Conservation (phyloP, 2,113 vertebrate genomes). For the Colistium nudipinnis region DNA sequence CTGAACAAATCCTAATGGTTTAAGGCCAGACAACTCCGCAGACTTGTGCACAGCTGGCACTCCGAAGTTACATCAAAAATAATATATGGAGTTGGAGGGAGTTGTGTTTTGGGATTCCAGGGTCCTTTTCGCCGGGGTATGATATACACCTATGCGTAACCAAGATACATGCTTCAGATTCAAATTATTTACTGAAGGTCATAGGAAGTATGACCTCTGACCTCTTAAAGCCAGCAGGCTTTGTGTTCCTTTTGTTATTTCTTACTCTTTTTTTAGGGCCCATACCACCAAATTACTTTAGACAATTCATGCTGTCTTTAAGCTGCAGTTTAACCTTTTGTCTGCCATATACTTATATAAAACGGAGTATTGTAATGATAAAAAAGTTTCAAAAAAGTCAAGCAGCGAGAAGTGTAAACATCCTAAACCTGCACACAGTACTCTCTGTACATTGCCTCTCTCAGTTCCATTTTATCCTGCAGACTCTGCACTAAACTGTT, state of each 20-base stretch:
- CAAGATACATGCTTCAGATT: slow-evolving; percentile 35
- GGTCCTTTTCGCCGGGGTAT: slow-evolving; percentile 14
- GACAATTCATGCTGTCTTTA: background rate
- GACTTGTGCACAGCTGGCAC: slow-evolving; percentile 13
- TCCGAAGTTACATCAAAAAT: slow-evolving; percentile 1
- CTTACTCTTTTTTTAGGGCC: background rate
- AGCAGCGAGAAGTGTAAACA: background rate
- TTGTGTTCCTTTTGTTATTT: background rate
- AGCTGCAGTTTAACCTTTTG: slow-evolving; percentile 6
- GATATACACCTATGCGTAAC: slow-evolving; percentile 20
- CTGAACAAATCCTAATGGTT: slow-evolving; percentile 36
- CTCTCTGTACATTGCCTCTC: background rate
- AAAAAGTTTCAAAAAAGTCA: slow-evolving; percentile 11
- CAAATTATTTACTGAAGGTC: slow-evolving; percentile 39
- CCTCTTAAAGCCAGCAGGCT: slow-evolving; percentile 43
- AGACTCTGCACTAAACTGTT: background rate
- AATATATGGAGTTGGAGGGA: background rate
- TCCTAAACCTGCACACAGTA: background rate
- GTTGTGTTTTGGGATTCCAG: slow-evolving; percentile 15
- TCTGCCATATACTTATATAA: slow-evolving; percentile 1
- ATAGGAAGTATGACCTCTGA: slow-evolving; percentile 40
- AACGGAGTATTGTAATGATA: background rate
- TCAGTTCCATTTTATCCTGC: background rate
- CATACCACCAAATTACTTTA: background rate
- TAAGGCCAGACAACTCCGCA: slow-evolving; percentile 26